These are phyloP conservation scores for Anhinga rufa DNA, from an alignment of 2,113 vertebrate genomes.

Conservation along the genomic window DNA sequence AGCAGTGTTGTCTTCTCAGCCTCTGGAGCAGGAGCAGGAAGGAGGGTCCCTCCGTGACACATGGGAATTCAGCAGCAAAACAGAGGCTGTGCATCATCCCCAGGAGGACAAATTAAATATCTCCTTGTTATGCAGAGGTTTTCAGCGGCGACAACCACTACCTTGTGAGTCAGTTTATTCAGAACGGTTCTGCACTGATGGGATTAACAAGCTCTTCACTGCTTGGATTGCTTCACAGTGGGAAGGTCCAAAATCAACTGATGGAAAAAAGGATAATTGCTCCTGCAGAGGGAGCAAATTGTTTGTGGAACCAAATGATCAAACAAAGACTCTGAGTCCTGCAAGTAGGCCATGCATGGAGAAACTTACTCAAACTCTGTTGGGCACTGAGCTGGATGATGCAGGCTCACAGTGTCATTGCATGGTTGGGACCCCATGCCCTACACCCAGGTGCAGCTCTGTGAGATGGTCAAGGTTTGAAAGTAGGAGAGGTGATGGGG, in stretches of 20 bases:
- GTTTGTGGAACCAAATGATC: constrained; percentile 26
- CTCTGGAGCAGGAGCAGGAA: not conserved
- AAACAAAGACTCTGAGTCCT: not conserved
- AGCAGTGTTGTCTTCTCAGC: not conserved
- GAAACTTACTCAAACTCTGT: not conserved
- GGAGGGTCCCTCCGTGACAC: not conserved
- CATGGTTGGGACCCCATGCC: not conserved
- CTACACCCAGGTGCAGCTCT: not conserved
- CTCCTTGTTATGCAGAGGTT: not conserved
- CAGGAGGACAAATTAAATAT: not conserved
- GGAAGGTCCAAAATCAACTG: constrained; percentile 48
- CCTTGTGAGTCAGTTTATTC: not conserved
- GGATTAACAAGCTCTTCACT: constrained; percentile 31
- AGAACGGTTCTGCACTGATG: not conserved
- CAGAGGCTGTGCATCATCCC: not conserved
- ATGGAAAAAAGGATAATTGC: constrained; percentile 9
- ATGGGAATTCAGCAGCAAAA: not conserved
- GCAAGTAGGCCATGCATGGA: not conserved
- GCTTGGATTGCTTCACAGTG: not conserved
- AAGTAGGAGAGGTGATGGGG: not conserved
- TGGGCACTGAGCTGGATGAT: not conserved
- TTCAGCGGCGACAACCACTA: not conserved
- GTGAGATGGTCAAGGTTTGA: not conserved
- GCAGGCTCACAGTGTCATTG: accelerated
- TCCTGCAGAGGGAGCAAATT: not conserved